Conservation (phyloP, 2,113 vertebrate species). For the Onychostoma macrolepis region DNA sequence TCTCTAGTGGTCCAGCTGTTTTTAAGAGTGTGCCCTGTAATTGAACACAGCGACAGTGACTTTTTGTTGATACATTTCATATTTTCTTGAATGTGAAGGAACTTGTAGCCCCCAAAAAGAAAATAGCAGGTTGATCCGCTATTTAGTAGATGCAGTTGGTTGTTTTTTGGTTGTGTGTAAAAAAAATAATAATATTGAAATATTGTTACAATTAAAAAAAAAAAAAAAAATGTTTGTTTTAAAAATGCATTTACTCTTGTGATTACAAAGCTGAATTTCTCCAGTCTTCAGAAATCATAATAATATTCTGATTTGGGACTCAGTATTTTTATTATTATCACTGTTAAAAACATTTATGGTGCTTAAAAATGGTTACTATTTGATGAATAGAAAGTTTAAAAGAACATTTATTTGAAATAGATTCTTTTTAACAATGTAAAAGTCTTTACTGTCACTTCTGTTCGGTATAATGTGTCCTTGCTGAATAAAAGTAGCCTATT, state of each 20-base stretch:
- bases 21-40: conserved; percentile 47
- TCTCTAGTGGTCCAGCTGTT: conserved; percentile 43
- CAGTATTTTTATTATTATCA: background rate
- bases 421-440: background rate
- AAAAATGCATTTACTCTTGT: background rate
- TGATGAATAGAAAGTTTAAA: background rate
- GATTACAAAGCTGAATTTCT: background rate
- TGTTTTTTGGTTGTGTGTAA: background rate
- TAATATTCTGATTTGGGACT: background rate
- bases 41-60: conserved; percentile 42
- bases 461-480: background rate
- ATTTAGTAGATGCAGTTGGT: no score
- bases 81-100: conserved; percentile 3
- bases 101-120: background rate
- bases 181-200: background rate
- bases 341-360: background rate
- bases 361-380: no score
- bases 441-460: background rate
- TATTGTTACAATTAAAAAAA: background rate
- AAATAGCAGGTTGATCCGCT: background rate
- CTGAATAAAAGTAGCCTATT: background rate
- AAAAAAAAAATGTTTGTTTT: background rate
- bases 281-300: background rate
- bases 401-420: background rate
- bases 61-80: conserved; percentile 25